Base-by-base conservation (phyloP, 2,113 vertebrate species). In the Spheniscus mendiculus region DNA sequence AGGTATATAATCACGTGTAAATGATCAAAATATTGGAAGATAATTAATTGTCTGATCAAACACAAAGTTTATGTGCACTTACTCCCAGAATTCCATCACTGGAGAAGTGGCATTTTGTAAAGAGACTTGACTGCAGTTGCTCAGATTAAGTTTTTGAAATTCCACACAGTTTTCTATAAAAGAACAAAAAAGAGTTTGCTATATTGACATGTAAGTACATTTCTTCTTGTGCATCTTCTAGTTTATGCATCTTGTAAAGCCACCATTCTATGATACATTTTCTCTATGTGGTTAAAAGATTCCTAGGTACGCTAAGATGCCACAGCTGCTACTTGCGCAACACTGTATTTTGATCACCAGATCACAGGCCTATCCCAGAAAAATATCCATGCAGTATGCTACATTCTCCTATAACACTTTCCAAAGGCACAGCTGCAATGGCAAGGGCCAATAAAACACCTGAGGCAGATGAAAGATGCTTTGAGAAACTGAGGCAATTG, bases 71-170 rank as follows among this genome's bases (percentile, higher is more conserved):
- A 63, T 29, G 32, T 84, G 93, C 98, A 99, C 99, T 99, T 98
- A 99, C 99, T 99, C 99, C 99, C 99, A 99, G 96, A 99, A 99
- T 96, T 99, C 99, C 97, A 99, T 99, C 95, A 99, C 99, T 21
- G 99, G 99, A 92, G 99, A 99, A 50, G 99, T 99, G 83, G 99
- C 98, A 25, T 99, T 99, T 90, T 98, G 98, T 93, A 99, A 98
- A 50, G 97, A 98, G 32, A 98, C 83, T 40, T 98, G 98, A 88
- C 98, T 99, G 97, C 99, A 98, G 98, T 99, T 99, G 98, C 98
- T 99, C 89, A 98, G 90, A 36, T 99, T 99, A 96, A 99, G 98
- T 95, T 99, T 99, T 94, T 99, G 99, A 97, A 98, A 99, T 97
- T 99, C 99, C 94, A 99, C 98, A 73, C 99, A 99, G 95, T 99